These are phyloP conservation scores for Drosophila sulfurigaster DNA, from an alignment of 1,140 invertebrate species.

Conservation along the genomic window DNA sequence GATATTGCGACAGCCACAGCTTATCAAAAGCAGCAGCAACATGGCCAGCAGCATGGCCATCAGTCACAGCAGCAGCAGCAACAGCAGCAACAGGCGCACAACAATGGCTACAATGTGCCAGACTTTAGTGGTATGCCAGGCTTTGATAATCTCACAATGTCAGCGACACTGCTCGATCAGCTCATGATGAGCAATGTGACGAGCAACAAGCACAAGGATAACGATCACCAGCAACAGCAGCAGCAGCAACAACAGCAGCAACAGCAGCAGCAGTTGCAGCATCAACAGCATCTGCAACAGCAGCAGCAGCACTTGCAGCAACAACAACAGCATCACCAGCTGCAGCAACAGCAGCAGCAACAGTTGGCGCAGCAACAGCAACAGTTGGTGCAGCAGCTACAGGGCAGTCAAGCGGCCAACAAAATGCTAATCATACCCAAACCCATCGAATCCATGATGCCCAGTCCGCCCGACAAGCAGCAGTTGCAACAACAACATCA, in stretches of 20 bases:
- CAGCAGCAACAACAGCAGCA: slow-evolving; percentile 43
- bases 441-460: slow-evolving; percentile 88
- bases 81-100: slow-evolving; percentile 71
- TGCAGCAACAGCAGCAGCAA: slow-evolving; percentile 46
- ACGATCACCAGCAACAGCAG: slow-evolving; percentile 27
- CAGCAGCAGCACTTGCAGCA: slow-evolving; percentile 48
- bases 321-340: slow-evolving; percentile 48
- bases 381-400: slow-evolving; percentile 51
- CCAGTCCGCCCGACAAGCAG: slow-evolving; percentile 85
- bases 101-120: slow-evolving; percentile 76
- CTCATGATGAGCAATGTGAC: slow-evolving; percentile 50
- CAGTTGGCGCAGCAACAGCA: slow-evolving; percentile 46
- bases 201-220: slow-evolving; percentile 40
- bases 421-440: slow-evolving; percentile 87
- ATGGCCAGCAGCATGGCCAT: slow-evolving; percentile 58
- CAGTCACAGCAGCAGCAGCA: slow-evolving; percentile 65
- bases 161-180: slow-evolving; percentile 60
- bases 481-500: slow-evolving; percentile 48
- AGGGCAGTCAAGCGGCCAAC: slow-evolving; percentile 86
- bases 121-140: slow-evolving; percentile 60
- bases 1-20: slow-evolving; percentile 60
- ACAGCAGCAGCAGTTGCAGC: slow-evolving; percentile 77
- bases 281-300: slow-evolving; percentile 34
- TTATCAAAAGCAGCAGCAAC: slow-evolving; percentile 51
- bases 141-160: slow-evolving; percentile 61